Evolutionary conservation across 2,113 vertebrate species (phyloP).

Genomic region (Solenodon paradoxus): DNA sequence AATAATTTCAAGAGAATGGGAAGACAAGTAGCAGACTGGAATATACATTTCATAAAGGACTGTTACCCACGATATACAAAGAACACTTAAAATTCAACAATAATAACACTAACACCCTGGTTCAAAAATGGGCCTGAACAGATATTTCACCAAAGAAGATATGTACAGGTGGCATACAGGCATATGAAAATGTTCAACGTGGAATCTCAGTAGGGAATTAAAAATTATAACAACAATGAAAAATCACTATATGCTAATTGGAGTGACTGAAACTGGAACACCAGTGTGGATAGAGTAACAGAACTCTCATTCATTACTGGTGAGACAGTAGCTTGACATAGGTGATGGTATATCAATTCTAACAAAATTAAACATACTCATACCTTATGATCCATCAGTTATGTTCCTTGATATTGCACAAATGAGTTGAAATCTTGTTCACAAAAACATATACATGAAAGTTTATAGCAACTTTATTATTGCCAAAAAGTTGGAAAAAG

Average conservation of each 20-base stretch:
- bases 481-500: not conserved
- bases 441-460: not conserved
- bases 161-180: not conserved
- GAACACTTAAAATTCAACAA: not conserved
- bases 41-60: not conserved
- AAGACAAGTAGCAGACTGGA: not conserved
- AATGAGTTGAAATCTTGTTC: not conserved
- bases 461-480: not conserved
- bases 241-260: not conserved
- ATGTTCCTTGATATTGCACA: not conserved
- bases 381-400: not conserved
- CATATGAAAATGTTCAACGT: not conserved
- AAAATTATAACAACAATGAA: not conserved
- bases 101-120: not conserved
- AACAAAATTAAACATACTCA: not conserved
- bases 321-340: not conserved
- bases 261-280: not conserved
- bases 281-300: rapidly evolving
- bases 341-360: not conserved
- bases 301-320: not conserved
- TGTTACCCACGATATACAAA: not conserved
- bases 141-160: not conserved
- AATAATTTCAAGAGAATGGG: not conserved
- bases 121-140: not conserved
- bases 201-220: not conserved